These are phyloP conservation scores for Allophyes oxyacanthae DNA, from an alignment of 2,888 invertebrate species.

Conservation along the genomic window DNA sequence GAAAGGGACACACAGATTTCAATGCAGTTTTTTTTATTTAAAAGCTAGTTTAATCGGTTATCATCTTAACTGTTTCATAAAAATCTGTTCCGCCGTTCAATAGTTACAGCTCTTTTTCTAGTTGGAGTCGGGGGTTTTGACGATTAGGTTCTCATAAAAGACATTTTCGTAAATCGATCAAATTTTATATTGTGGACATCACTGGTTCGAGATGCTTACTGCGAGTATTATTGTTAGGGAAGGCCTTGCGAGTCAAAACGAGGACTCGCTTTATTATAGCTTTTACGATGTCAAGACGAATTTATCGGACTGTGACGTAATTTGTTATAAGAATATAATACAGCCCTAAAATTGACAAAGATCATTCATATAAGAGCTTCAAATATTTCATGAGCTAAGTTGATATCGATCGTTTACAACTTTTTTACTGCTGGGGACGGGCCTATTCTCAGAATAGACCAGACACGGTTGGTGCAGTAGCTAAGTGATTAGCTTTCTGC, in stretches of 20 bases:
- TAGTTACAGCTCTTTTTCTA: too few species aligned
- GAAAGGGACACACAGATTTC: too few species aligned
- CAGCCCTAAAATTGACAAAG: constrained; percentile 40
- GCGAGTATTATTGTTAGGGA: constrained; percentile 51
- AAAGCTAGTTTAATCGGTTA: too few species aligned
- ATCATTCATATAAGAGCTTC: constrained; percentile 16
- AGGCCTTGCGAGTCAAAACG: constrained; percentile 50
- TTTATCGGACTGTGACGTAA: constrained; percentile 53
- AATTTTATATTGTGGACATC: constrained; percentile 29
- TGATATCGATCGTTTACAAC: not conserved
- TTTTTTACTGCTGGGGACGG: too few species aligned
- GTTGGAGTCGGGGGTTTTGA: too few species aligned
- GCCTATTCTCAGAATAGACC: too few species aligned
- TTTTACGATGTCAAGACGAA: constrained; percentile 59
- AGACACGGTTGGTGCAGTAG: too few species aligned
- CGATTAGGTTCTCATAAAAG: not conserved
- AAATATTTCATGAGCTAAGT: constrained; percentile 11
- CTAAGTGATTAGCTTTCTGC: too few species aligned
- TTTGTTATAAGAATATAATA: constrained; percentile 49
- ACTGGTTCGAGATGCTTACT: constrained; percentile 51
- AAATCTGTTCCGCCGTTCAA: too few species aligned
- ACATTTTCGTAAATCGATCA: constrained; percentile 8
- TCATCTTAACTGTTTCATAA: too few species aligned
- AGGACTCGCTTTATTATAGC: constrained; percentile 53
- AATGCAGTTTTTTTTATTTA: too few species aligned